Evolutionary conservation across 2,888 invertebrate species (phyloP).

Genomic region (Chrysolina haemoptera): DNA sequence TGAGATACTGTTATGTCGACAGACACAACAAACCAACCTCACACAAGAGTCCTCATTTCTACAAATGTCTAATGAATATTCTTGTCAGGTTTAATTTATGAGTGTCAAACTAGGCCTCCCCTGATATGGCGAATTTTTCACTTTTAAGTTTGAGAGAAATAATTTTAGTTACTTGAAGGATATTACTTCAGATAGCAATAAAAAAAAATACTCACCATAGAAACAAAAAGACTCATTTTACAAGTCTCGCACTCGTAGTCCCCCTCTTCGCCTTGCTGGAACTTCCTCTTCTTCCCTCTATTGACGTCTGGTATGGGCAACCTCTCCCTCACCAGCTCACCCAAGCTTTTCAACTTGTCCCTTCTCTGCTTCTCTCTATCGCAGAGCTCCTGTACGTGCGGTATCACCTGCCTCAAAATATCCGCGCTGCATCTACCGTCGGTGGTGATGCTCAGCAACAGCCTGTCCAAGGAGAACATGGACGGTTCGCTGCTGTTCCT

Average conservation of each 20-base stretch:
- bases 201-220: slow-evolving; percentile 75
- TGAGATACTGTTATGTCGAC: too few species aligned
- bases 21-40: too few species aligned
- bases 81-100: too few species aligned
- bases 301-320: slow-evolving; percentile 73
- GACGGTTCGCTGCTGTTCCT: slow-evolving; percentile 90
- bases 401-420: slow-evolving; percentile 73
- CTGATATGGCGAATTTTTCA: too few species aligned
- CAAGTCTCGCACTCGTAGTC: slow-evolving; percentile 90
- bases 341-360: slow-evolving; percentile 75
- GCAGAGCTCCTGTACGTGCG: slow-evolving; percentile 75
- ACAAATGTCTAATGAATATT: too few species aligned
- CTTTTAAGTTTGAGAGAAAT: neutral
- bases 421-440: slow-evolving; percentile 70
- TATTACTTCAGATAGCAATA: too few species aligned
- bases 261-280: slow-evolving; percentile 72
- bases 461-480: slow-evolving; percentile 89
- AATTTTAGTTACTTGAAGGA: too few species aligned
- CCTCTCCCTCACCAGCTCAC: slow-evolving; percentile 77
- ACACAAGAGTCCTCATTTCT: too few species aligned
- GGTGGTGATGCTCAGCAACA: slow-evolving; percentile 82
- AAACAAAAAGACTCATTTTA: slow-evolving; percentile 86
- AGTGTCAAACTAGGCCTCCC: too few species aligned
- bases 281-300: slow-evolving; percentile 71
- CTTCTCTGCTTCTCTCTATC: slow-evolving; percentile 78